Evolutionary conservation across 2,888 invertebrate genomes (phyloP).

Genomic region (Lepidocyrtinus sp.): DNA sequence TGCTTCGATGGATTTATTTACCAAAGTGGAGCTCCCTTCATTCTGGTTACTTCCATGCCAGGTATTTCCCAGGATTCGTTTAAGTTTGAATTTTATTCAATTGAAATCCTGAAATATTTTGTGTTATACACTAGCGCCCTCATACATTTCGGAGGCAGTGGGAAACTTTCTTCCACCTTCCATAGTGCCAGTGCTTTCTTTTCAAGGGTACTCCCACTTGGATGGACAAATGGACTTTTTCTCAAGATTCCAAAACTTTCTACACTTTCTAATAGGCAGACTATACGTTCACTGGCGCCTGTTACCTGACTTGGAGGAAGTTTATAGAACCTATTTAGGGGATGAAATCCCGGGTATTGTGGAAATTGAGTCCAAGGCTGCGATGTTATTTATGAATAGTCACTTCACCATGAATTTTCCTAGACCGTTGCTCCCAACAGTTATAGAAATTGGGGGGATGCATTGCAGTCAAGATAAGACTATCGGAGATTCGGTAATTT

Average conservation of each 20-base stretch:
- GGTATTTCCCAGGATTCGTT: no score
- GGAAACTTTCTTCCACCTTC: conserved; percentile 40
- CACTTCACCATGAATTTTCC: conserved; percentile 66
- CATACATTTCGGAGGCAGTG: conserved; percentile 12
- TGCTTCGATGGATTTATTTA: conserved; percentile 49
- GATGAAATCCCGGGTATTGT: conserved; percentile 35
- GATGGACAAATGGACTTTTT: conserved; percentile 46
- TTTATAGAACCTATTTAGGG: conserved; percentile 50
- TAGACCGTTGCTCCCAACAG: conserved; percentile 66
- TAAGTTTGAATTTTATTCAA: no score
- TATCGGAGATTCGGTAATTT: not conserved
- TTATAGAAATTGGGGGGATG: conserved; percentile 70
- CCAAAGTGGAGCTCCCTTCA: conserved; percentile 38
- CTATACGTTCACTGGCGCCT: conserved; percentile 24
- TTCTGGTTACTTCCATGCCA: conserved; percentile 40
- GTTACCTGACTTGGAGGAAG: conserved; percentile 38
- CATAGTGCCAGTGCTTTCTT: conserved; percentile 39
- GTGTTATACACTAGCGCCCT: no score
- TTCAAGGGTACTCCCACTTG: conserved; percentile 21
- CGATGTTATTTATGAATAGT: conserved; percentile 68
- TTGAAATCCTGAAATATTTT: no score
- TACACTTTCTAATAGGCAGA: conserved; percentile 28
- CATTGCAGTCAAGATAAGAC: conserved; percentile 63
- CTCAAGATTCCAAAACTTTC: conserved; percentile 43
- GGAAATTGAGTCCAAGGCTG: conserved; percentile 67